Evolutionary conservation across 2,113 vertebrate species (phyloP), one percentile per base, ranked within the genome.

Genomic region (Phodopus roborovskii): DNA sequence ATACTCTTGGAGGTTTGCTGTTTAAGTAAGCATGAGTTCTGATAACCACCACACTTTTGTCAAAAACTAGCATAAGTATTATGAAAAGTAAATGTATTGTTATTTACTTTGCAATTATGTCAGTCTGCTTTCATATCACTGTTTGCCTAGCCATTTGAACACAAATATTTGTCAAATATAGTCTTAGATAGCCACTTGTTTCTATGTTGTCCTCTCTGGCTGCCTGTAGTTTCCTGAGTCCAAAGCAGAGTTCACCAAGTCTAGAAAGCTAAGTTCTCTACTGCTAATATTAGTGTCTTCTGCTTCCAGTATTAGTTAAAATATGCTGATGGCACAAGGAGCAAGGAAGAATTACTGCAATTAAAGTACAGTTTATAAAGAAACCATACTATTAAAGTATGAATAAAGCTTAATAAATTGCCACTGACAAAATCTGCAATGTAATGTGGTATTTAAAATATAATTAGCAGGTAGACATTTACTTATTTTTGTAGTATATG

Each of bases 11-110:
- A 90, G 10, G 19, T 94, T 90, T 81, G 50, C 33, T 92, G 83
- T 94, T 73, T 60, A 82, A 93, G 83, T 64, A 95, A 89, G 11
- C 33, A 33, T 94, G 17, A 81, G 50, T 92, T 85, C 48, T 20
- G 85, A 10, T 84, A 96, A 62, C 22, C 26, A 81, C 45, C 73
- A 93, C 77, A 73, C 45, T 73, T 93, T n/a, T 88, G 42, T 58
- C 90, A 75, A 20, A 92, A 91, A 93, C 86, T 87, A 13, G 83
- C 12, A 75, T 20, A 96, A 90, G 92, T 93, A 84, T 78, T 95
- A 60, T 13, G 19, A 62, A 96, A 94, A 77, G 60, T 88, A 89
- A 88, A 92, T 3, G 22, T 58, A 81, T 70, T 71, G 8, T 33
- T 89, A 56, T 74, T 92, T 95, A 68, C 74, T 90, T 87, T 74